Percentiles rank a stretch among this genome's conserved stretches.
These are phyloP conservation scores for Caiman crocodilus DNA, from an alignment of 2,797 vertebrate species.

Conservation along the genomic window DNA sequence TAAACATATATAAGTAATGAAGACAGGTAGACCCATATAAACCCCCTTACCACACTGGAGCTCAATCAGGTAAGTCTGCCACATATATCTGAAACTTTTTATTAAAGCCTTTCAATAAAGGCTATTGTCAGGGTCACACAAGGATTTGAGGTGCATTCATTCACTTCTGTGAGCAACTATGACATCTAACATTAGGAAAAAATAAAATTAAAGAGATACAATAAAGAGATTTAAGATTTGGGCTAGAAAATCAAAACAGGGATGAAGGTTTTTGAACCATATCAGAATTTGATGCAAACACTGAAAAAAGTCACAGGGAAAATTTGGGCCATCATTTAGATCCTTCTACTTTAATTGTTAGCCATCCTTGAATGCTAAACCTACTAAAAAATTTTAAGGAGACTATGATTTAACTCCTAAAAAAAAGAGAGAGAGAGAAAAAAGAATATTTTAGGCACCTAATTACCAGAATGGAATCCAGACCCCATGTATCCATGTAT, in stretches of 20 bases:
- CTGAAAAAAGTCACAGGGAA: neutral
- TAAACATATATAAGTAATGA: too few species aligned
- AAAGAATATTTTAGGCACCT: too few species aligned
- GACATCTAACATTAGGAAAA: constrained; percentile 65
- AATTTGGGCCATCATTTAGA: neutral
- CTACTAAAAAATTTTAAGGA: neutral
- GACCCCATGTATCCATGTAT: too few species aligned
- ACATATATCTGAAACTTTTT: constrained; percentile 74
- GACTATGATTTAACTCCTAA: neutral
- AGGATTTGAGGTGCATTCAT: constrained; percentile 79
- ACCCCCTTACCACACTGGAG: too few species aligned
- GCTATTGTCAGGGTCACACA: constrained; percentile 76
- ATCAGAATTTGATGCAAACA: neutral
- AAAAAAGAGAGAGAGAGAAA: neutral
- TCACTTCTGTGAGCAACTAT: constrained; percentile 78
- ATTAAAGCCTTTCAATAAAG: constrained; percentile 77
- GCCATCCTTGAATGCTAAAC: neutral
- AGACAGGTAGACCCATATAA: too few species aligned
- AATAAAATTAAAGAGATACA: neutral
- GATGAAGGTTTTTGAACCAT: neutral
- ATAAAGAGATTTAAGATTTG: neutral
- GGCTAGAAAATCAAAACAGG: neutral
- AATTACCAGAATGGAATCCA: too few species aligned
- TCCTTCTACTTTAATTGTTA: accelerated
- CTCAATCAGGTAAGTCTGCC: too few species aligned